These are phyloP conservation scores for Nasua narica DNA, from an alignment of 2,797 vertebrate genomes.

Conservation along the genomic window DNA sequence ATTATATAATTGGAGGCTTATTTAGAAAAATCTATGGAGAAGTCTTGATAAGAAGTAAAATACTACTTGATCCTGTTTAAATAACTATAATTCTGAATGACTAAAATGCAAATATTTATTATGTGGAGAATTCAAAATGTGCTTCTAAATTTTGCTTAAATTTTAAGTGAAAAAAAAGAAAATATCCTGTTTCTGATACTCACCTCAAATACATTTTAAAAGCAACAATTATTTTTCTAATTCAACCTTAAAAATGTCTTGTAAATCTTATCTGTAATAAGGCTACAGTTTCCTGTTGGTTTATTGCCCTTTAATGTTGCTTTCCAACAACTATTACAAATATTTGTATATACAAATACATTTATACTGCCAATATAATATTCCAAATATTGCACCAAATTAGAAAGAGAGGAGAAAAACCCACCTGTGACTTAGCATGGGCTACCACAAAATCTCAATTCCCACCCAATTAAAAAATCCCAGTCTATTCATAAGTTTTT, in stretches of 20 bases:
- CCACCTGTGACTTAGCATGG: neutral
- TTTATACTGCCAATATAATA: neutral
- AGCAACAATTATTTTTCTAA: constrained; percentile 1
- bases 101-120: constrained; percentile 1
- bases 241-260: neutral
- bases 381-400: neutral
- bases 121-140: neutral
- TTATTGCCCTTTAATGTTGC: neutral
- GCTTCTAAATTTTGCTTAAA: neutral
- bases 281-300: constrained; percentile 48
- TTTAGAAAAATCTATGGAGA: constrained; percentile 24
- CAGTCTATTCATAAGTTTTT: constrained; percentile 17
- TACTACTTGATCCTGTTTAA: neutral
- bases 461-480: neutral
- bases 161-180: neutral
- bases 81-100: neutral
- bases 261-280: neutral
- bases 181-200: neutral
- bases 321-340: neutral
- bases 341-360: neutral
- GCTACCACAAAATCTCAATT: neutral
- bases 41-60: constrained; percentile 26
- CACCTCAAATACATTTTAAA: constrained; percentile 25
- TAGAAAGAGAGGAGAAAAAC: neutral
- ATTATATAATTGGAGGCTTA: neutral